Evolutionary conservation across 2,797 vertebrate genomes (phyloP).

Genomic region (Macropodus opercularis): DNA sequence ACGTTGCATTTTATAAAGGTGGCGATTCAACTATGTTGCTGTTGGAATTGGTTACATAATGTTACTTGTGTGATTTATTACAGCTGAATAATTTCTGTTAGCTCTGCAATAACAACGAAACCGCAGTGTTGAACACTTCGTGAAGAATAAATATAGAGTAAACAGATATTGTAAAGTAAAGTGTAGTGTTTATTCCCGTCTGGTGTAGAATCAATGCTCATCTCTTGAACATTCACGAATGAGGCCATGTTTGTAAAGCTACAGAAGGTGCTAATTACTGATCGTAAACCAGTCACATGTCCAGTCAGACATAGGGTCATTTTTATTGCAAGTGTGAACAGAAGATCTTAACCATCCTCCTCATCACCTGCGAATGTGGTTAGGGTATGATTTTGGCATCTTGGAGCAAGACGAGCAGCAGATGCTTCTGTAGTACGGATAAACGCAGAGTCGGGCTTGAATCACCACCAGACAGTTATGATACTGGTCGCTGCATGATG

Average conservation of each 20-base stretch:
- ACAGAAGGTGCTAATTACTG: too few relatives aligned
- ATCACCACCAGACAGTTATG: slow-evolving; percentile 82
- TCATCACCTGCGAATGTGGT: slow-evolving; percentile 60
- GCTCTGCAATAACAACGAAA: slow-evolving; percentile 2
- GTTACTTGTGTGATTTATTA: neutral
- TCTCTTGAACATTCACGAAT: neutral
- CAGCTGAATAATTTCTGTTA: neutral
- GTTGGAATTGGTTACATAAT: too few relatives aligned
- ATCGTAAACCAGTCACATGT: neutral
- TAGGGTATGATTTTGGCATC: slow-evolving; percentile 45
- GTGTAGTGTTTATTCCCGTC: neutral
- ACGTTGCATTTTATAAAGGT: too few relatives aligned
- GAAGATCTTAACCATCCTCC: neutral
- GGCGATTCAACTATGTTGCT: too few relatives aligned
- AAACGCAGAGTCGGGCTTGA: slow-evolving; percentile 80
- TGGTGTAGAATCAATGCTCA: neutral
- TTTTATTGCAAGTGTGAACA: neutral
- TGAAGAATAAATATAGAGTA: slow-evolving; percentile 64
- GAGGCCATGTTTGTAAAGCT: neutral
- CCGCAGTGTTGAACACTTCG: slow-evolving; percentile 28
- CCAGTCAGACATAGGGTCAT: neutral
- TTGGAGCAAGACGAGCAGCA: slow-evolving; percentile 78
- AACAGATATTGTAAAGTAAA: too few relatives aligned
- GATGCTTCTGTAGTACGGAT: slow-evolving; percentile 78
- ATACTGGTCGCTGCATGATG: slow-evolving; percentile 78